Percentiles rank a stretch among this genome's conserved stretches.
These are phyloP conservation scores for Epirrita christyi DNA, from an alignment of 2,888 invertebrate genomes.

Conservation along the genomic window DNA sequence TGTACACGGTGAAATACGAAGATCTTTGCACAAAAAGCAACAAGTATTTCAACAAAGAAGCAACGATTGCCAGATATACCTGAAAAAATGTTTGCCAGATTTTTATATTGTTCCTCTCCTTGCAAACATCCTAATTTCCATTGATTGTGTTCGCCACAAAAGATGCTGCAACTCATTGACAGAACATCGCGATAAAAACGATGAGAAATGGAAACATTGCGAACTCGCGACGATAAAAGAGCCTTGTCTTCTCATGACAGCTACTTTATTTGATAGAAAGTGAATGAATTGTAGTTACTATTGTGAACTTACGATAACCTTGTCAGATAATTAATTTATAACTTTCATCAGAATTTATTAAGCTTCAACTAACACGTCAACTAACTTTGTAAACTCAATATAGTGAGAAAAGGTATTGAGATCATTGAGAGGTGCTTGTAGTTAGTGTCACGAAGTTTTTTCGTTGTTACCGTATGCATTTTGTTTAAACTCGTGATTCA, in stretches of 20 bases:
- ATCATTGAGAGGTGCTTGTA: too few species aligned
- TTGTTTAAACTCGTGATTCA: conserved; percentile 14
- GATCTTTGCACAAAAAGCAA: not conserved
- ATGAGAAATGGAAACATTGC: conserved; percentile 43
- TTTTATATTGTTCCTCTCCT: conserved; percentile 28
- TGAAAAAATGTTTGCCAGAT: too few species aligned
- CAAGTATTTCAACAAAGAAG: not conserved
- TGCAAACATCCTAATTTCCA: conserved; percentile 26
- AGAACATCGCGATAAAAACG: conserved; percentile 43
- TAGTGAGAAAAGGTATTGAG: too few species aligned
- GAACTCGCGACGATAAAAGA: conserved; percentile 42
- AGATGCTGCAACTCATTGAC: conserved; percentile 39
- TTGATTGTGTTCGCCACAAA: conserved; percentile 28
- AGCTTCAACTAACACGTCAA: conserved; percentile 3
- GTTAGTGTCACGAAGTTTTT: not conserved
- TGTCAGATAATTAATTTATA: conserved; percentile 25
- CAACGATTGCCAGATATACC: conserved; percentile 2
- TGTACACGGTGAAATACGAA: too few species aligned
- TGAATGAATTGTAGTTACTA: conserved; percentile 36
- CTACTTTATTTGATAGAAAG: conserved; percentile 52
- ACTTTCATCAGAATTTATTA: conserved; percentile 11
- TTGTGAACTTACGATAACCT: conserved; percentile 37
- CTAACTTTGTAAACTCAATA: not conserved
- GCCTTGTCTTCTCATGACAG: conserved; percentile 46
- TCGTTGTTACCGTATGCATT: not conserved